These are phyloP conservation scores for Athripsodes cinereus DNA, from an alignment of 2,888 invertebrate genomes.

Conservation along the genomic window DNA sequence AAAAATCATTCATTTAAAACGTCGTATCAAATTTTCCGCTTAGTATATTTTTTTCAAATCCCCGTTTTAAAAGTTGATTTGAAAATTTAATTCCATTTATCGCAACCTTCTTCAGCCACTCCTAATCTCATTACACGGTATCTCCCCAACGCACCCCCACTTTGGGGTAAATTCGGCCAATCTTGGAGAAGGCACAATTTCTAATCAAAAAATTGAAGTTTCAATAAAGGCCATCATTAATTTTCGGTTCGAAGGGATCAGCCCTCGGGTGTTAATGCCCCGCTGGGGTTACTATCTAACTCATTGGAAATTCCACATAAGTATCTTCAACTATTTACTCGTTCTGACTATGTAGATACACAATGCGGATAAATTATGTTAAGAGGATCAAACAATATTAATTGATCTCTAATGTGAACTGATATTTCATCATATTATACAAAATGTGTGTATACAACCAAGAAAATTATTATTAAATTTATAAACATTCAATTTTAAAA, in stretches of 20 bases:
- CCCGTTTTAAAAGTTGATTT: constrained; percentile 14
- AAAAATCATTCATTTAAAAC: neutral
- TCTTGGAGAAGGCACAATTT: constrained; percentile 33
- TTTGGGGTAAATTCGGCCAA: constrained; percentile 26
- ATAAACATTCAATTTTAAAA: too few relatives aligned
- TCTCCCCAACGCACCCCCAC: constrained; percentile 17
- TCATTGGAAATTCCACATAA: constrained; percentile 12
- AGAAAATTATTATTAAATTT: too few relatives aligned
- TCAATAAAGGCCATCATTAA: constrained; percentile 67
- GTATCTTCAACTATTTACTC: neutral
- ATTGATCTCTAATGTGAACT: too few relatives aligned
- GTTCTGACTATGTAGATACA: neutral
- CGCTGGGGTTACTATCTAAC: constrained; percentile 1
- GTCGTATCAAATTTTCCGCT: constrained; percentile 4
- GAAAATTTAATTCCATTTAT: constrained; percentile 27
- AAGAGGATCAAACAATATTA: too few relatives aligned
- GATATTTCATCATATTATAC: too few relatives aligned
- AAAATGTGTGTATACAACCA: too few relatives aligned
- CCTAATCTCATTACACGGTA: constrained; percentile 26
- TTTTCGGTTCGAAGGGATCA: constrained; percentile 45
- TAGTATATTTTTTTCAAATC: constrained; percentile 9
- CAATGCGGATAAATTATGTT: too few relatives aligned
- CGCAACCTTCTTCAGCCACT: constrained; percentile 23
- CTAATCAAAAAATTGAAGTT: constrained; percentile 63
- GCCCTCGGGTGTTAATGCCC: constrained; percentile 12